phyloP scores from a whole-genome alignment of 2,888 invertebrate species.

The Conus canariensis region DNA sequence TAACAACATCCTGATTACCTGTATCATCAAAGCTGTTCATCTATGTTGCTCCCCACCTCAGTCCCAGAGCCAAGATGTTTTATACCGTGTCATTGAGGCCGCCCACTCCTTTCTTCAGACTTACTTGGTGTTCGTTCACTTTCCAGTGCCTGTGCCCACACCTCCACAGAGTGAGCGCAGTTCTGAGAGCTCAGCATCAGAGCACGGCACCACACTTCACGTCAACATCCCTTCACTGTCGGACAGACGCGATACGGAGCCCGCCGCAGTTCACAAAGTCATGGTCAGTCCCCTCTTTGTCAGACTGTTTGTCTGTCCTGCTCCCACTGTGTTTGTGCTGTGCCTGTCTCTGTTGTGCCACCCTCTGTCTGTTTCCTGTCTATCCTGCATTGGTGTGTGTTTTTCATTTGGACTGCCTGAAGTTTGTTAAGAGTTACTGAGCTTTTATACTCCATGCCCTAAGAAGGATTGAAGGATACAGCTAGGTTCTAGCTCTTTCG shows the following conservation, averaged over 20 bases:
- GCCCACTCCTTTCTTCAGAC: conserved; percentile 54
- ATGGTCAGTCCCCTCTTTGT: background rate
- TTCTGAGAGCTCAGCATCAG: conserved; percentile 56
- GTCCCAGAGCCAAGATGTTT: too few relatives aligned
- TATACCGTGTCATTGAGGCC: too few relatives aligned
- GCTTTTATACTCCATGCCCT: too few relatives aligned
- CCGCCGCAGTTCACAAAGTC: background rate
- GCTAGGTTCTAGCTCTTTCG: too few relatives aligned
- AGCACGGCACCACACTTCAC: conserved; percentile 63
- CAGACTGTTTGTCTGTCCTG: background rate
- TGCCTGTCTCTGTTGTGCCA: background rate
- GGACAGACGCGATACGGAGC: conserved; percentile 12
- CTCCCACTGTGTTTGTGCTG: background rate
- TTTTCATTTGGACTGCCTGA: too few relatives aligned
- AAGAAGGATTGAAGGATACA: too few relatives aligned
- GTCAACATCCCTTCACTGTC: conserved; percentile 56
- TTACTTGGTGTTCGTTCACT: conserved; percentile 58
- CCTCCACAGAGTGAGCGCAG: conserved; percentile 63
- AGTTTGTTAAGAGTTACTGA: too few relatives aligned
- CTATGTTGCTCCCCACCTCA: too few relatives aligned
- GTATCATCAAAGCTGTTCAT: too few relatives aligned
- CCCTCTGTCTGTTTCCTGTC: too few relatives aligned
- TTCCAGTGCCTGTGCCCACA: conserved; percentile 66
- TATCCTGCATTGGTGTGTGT: too few relatives aligned
- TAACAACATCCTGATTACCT: too few relatives aligned